Evolutionary conservation across 2,113 vertebrate genomes (phyloP).

Genomic region (Centrocercus urophasianus): DNA sequence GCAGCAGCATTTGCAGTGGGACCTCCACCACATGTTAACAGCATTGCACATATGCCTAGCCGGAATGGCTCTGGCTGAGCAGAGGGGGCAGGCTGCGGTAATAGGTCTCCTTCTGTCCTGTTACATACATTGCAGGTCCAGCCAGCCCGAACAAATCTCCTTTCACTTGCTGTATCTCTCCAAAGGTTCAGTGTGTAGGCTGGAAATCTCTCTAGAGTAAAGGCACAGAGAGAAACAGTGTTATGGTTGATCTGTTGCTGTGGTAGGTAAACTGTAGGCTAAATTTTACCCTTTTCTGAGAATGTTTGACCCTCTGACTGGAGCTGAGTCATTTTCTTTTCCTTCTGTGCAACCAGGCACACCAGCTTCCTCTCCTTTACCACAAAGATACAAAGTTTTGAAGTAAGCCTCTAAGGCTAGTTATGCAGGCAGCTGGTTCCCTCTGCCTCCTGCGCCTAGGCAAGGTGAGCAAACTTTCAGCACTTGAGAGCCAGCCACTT

Average conservation of each 20-base stretch:
- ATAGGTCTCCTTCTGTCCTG: not conserved
- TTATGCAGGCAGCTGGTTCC: not conserved
- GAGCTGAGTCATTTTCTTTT: not conserved
- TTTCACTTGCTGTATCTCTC: not conserved
- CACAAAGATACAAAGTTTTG: not conserved
- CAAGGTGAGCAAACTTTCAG: not conserved
- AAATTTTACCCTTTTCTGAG: not conserved
- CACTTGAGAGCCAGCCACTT: not conserved
- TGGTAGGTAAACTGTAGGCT: accelerated
- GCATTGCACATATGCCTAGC: not conserved
- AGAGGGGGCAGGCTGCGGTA: not conserved
- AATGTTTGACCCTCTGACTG: not conserved
- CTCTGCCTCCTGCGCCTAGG: not conserved
- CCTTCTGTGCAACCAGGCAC: not conserved
- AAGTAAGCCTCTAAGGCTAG: not conserved
- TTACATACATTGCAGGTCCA: not conserved
- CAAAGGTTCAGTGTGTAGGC: not conserved
- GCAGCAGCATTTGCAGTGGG: not conserved
- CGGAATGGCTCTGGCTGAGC: accelerated
- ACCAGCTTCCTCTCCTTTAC: not conserved
- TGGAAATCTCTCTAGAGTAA: not conserved
- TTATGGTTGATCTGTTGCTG: not conserved
- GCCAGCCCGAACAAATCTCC: not conserved
- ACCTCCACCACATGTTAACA: not conserved
- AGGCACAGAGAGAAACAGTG: not conserved